Conservation (phyloP, 2,888 invertebrate genomes). For the Cenopis cana region DNA sequence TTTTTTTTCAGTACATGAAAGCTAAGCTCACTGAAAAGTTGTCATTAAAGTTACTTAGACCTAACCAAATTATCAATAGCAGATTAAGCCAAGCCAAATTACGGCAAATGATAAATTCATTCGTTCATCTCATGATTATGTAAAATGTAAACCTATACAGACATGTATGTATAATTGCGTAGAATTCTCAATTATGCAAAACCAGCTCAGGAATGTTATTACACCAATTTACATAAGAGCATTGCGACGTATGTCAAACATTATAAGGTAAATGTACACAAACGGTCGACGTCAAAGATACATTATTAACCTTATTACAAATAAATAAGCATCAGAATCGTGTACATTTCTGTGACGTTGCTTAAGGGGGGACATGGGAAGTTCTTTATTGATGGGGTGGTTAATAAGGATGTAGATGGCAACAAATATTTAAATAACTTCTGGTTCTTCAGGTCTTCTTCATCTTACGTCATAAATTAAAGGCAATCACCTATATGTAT, state of each 20-base stretch:
- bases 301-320: neutral
- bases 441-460: too few relatives aligned
- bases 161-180: slow-evolving; percentile 32
- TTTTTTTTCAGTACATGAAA: too few relatives aligned
- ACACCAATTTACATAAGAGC: slow-evolving; percentile 42
- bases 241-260: slow-evolving; percentile 37
- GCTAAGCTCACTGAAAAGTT: neutral
- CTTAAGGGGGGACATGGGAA: neutral
- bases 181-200: slow-evolving; percentile 41
- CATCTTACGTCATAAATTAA: neutral
- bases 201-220: slow-evolving; percentile 37
- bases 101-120: slow-evolving; percentile 17
- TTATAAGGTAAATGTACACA: slow-evolving; percentile 10
- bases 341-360: too few relatives aligned
- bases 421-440: neutral
- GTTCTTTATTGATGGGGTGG: neutral
- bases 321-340: too few relatives aligned
- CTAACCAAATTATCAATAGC: neutral
- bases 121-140: slow-evolving; percentile 7
- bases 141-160: slow-evolving; percentile 22
- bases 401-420: slow-evolving; percentile 5
- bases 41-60: neutral
- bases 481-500: neutral
- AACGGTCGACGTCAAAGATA: neutral
- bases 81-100: slow-evolving; percentile 6